These are phyloP conservation scores for Tachypleus tridentatus DNA, from an alignment of 1,140 invertebrate species.

Conservation along the genomic window DNA sequence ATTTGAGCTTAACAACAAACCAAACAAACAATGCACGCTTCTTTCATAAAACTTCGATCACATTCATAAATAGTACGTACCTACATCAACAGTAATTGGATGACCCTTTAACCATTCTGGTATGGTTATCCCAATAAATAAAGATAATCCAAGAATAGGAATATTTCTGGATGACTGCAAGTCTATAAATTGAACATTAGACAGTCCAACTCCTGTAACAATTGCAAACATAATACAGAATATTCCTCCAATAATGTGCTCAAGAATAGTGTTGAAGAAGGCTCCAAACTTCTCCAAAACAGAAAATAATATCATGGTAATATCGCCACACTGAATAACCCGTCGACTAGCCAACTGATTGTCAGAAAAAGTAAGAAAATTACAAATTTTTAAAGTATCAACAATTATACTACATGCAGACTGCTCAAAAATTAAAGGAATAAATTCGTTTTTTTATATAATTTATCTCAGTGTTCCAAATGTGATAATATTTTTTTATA, in stretches of 20 bases:
- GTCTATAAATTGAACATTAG: conserved; percentile 65
- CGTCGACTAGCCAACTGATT: conserved; percentile 72
- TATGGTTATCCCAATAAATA: conserved; percentile 65
- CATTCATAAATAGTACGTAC: no score
- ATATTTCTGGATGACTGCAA: conserved; percentile 64
- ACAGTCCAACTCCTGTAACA: conserved; percentile 66
- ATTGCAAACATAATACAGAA: conserved; percentile 78
- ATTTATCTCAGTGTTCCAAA: no score
- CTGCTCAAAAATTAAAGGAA: not conserved
- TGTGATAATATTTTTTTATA: no score
- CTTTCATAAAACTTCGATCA: no score
- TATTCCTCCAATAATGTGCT: conserved; percentile 69
- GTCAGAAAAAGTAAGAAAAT: no score
- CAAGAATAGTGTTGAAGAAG: conserved; percentile 73
- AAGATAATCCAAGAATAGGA: conserved; percentile 70
- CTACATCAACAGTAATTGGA: conserved; percentile 45
- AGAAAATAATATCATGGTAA: conserved; percentile 62
- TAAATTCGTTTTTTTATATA: no score
- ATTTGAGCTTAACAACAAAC: no score
- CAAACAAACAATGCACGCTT: no score
- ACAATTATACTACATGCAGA: conserved; percentile 2
- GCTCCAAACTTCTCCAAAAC: conserved; percentile 69
- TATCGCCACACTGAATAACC: conserved; percentile 65
- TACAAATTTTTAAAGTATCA: conserved; percentile 12
- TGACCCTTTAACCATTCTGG: conserved; percentile 59